These are phyloP conservation scores for Anaspis maculata DNA, from an alignment of 2,888 invertebrate genomes.

Conservation along the genomic window DNA sequence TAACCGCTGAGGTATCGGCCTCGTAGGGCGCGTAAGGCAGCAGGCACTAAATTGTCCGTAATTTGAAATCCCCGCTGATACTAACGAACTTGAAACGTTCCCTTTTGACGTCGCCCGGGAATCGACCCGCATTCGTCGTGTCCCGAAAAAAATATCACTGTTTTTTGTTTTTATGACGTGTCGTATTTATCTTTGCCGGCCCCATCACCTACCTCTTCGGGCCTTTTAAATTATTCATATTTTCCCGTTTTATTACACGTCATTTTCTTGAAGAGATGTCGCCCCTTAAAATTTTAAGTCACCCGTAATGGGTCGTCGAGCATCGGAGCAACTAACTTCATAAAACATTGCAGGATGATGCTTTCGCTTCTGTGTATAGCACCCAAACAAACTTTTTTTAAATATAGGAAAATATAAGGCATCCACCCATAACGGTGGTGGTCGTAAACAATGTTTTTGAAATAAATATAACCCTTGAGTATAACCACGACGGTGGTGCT, in stretches of 20 bases:
- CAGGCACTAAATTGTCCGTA: slow-evolving; percentile 36
- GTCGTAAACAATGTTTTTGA: slow-evolving; percentile 22
- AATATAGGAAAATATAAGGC: slow-evolving; percentile 19
- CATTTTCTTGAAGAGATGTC: too few relatives aligned
- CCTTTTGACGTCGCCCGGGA: slow-evolving; percentile 5
- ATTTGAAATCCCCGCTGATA: slow-evolving; percentile 25
- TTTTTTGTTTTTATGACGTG: slow-evolving; percentile 14
- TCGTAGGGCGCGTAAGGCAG: slow-evolving; percentile 32
- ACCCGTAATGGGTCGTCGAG: too few relatives aligned
- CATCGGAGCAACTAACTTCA: too few relatives aligned
- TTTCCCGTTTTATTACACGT: slow-evolving; percentile 14
- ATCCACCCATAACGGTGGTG: slow-evolving; percentile 17
- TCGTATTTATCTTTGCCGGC: slow-evolving; percentile 12
- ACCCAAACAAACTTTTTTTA: too few relatives aligned
- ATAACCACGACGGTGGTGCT: slow-evolving; percentile 17
- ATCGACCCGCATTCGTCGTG: slow-evolving; percentile 3
- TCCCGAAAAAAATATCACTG: slow-evolving; percentile 10
- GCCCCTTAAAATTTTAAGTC: too few relatives aligned
- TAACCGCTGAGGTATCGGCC: slow-evolving; percentile 35
- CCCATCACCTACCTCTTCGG: slow-evolving; percentile 11
- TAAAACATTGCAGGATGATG: too few relatives aligned
- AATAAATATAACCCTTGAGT: slow-evolving; percentile 30
- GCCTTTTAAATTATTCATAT: slow-evolving; percentile 12
- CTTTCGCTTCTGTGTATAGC: too few relatives aligned
- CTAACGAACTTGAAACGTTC: slow-evolving; percentile 15